Evolutionary conservation across 2,797 vertebrate genomes (phyloP).

Genomic region (Epinephelus coioides): DNA sequence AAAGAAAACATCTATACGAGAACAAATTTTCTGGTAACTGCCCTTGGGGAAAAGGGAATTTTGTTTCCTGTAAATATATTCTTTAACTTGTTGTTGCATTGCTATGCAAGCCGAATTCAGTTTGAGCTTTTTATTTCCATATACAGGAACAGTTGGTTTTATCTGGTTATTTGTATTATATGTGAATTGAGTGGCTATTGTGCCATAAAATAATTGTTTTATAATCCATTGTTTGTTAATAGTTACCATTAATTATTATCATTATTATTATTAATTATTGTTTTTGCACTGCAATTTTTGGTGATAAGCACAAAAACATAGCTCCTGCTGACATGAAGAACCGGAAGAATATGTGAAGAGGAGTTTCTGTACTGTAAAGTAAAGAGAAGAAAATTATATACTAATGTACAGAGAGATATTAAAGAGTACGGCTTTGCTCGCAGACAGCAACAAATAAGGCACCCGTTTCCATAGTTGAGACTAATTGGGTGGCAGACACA

Average conservation of each 20-base stretch:
- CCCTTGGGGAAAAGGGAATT: slow-evolving; percentile 86
- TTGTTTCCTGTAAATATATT: slow-evolving; percentile 97
- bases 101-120: slow-evolving; percentile 97
- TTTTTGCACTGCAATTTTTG: slow-evolving; percentile 99
- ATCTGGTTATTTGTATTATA: slow-evolving; percentile 98
- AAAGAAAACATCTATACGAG: slow-evolving; percentile 79
- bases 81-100: slow-evolving; percentile 95
- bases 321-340: slow-evolving; percentile 99
- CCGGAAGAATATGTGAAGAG: slow-evolving; percentile 94
- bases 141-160: slow-evolving; percentile 93
- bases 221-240: slow-evolving; percentile 94
- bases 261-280: slow-evolving; percentile 92
- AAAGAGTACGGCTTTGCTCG: slow-evolving; percentile 79
- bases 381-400: slow-evolving; percentile 89
- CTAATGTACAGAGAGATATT: slow-evolving; percentile 90
- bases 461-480: slow-evolving; percentile 61
- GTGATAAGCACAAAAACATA: slow-evolving; percentile 99
- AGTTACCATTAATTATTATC: slow-evolving; percentile 89
- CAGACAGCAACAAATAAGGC: slow-evolving; percentile 70
- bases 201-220: slow-evolving; percentile 98
- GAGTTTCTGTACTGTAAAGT: slow-evolving; percentile 97
- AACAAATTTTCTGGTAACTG: slow-evolving; percentile 78
- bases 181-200: slow-evolving; percentile 99
- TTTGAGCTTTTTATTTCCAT: slow-evolving; percentile 88
- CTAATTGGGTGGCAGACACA: slow-evolving; percentile 60